Evolutionary conservation across 2,113 vertebrate genomes (phyloP), one percentile per base, ranked within the genome.

Genomic region (Leiothrix lutea): DNA sequence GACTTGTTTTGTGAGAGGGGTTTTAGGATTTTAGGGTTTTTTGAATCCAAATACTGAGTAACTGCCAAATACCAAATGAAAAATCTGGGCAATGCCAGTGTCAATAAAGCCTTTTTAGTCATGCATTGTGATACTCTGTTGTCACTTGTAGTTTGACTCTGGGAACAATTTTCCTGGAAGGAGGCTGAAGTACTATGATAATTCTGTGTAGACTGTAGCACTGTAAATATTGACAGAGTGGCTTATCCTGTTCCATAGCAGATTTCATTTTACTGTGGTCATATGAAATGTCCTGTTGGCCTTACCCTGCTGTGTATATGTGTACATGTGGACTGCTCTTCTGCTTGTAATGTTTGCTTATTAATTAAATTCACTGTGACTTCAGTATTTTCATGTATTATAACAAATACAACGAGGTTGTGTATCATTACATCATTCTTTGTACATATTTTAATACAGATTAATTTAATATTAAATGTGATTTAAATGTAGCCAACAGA

Each of bases 401-500:
- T 86, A 92, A 88, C 17, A 8, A 70, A 33, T 74, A 48, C 61
- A 36, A 93, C 88, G 88, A 92, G 25, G 12, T 72, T 87, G 19
- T 67, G 12, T 92, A 40, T 90, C 20, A 40, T 87, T 84, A 3
- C 64, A 33, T 69, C 50, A 45, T 82, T 38, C 51, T 56, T 70
- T 96, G 91, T 95, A 93, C 88, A 94, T 88, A 80, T 92, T 96
- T 83, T 93, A 71, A 81, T 81, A 23, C 56, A 56, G n/a, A 44
- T 77, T 95, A 94, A 81, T 80, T 97, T 97, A 96, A 96, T 90
- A 74, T 44, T 40, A 57, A 78, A 73, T 54, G 18, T 58, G 38
- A 53, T 80, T 87, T 88, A 72, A 70, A 67, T 84, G 78, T 91
- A 96, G 50, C 47, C 45, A 78, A 40, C 69, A 40, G 26, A 78